Evolutionary conservation across 2,888 invertebrate genomes (phyloP).

Genomic region (Stratiomys singularior): DNA sequence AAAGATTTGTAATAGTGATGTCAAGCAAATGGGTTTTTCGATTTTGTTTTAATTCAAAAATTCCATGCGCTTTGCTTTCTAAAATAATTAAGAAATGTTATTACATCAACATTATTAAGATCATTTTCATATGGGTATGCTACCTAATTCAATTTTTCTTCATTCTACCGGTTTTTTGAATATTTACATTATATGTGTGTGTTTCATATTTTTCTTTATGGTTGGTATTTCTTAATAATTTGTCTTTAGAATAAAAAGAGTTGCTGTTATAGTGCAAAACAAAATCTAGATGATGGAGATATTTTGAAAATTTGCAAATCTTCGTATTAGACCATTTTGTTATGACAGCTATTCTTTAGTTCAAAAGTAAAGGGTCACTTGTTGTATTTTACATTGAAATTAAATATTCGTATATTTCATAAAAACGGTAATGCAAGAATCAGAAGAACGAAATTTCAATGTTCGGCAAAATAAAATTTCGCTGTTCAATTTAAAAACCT

Average conservation of each 20-base stretch:
- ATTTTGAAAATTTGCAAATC: too few species aligned
- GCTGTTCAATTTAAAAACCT: neutral
- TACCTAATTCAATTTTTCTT: conserved; percentile 31
- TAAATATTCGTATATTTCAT: conserved; percentile 31
- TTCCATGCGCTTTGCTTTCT: conserved; percentile 34
- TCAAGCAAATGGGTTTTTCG: too few species aligned
- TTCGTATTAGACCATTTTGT: too few species aligned
- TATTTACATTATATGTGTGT: conserved; percentile 28
- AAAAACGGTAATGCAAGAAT: conserved; percentile 22
- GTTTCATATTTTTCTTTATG: conserved; percentile 21
- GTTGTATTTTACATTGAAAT: neutral
- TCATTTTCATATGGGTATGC: conserved; percentile 44
- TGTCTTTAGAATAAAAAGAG: neutral
- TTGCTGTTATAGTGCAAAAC: neutral
- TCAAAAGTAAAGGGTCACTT: neutral
- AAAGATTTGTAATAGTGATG: too few species aligned
- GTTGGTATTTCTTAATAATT: conserved; percentile 8
- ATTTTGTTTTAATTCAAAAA: neutral
- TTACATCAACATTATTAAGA: conserved; percentile 30
- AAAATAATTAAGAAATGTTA: conserved; percentile 10
- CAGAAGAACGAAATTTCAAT: neutral
- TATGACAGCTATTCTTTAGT: conserved; percentile 11
- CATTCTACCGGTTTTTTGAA: conserved; percentile 20
- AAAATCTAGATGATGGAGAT: neutral
- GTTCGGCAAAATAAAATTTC: neutral